Evolutionary conservation across 2,797 vertebrate genomes (phyloP).

Genomic region (Masticophis lateralis): DNA sequence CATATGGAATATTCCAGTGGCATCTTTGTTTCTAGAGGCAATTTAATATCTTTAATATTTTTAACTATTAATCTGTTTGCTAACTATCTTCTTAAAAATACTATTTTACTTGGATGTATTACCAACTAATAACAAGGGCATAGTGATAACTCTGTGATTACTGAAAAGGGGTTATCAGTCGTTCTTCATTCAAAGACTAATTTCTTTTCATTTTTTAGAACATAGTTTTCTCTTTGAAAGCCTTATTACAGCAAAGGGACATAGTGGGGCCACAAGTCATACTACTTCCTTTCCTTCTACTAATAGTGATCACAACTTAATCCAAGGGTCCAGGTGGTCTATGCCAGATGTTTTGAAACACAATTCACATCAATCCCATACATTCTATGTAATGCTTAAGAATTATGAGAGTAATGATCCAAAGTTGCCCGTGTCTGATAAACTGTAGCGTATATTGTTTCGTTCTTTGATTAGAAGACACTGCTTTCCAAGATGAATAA

Average conservation of each 20-base stretch:
- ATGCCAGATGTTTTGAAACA: neutral
- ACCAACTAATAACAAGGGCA: neutral
- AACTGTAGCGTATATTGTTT: neutral
- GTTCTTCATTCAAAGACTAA: neutral
- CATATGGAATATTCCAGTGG: constrained; percentile 45
- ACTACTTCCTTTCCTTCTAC: neutral
- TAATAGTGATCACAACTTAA: neutral
- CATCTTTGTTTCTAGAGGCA: constrained; percentile 51
- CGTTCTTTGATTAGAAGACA: neutral
- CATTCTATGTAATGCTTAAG: neutral
- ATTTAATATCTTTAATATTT: neutral
- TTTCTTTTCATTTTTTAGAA: neutral
- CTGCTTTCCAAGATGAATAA: neutral
- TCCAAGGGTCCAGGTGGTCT: neutral
- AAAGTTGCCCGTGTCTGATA: neutral
- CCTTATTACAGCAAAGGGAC: neutral
- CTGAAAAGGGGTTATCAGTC: neutral
- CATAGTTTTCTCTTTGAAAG: neutral
- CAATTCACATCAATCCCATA: neutral
- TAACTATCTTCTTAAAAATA: neutral
- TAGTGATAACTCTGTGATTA: neutral
- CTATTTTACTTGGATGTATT: neutral
- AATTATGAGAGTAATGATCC: neutral
- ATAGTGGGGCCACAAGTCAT: neutral
- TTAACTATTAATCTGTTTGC: neutral